Conservation (phyloP, 1,140 invertebrate genomes). For the Zaprionus lachaisei region DNA sequence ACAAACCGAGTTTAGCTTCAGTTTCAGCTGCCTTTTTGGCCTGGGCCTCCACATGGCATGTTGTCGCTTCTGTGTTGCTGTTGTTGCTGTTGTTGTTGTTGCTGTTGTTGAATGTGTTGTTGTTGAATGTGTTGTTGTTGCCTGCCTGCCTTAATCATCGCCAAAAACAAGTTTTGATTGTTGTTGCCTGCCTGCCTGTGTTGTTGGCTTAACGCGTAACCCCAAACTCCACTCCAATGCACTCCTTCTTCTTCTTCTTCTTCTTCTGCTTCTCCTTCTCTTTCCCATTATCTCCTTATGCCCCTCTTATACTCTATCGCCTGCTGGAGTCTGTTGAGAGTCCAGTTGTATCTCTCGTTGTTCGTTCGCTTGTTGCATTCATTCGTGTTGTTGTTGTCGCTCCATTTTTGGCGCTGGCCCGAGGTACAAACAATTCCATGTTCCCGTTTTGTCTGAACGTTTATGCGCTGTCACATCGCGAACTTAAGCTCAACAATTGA, state of each 20-base stretch:
- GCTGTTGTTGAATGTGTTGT: not conserved
- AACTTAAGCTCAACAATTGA: conserved; percentile 19
- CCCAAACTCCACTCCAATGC: conserved; percentile 46
- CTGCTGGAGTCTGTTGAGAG: conserved; percentile 7
- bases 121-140: not conserved
- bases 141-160: conserved; percentile 48
- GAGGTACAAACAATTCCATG: conserved; percentile 37
- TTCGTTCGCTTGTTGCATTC: conserved; percentile 45
- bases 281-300: no score
- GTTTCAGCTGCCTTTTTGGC: conserved; percentile 31
- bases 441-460: conserved; percentile 27
- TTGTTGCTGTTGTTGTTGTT: not conserved
- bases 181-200: conserved; percentile 21
- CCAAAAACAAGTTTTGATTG: conserved; percentile 56
- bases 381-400: conserved; percentile 30
- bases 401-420: conserved; percentile 55
- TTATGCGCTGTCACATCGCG: conserved; percentile 25
- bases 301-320: not conserved
- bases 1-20: conserved; percentile 26
- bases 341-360: conserved; percentile 40
- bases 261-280: not conserved
- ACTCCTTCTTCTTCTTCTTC: conserved; percentile 8
- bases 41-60: conserved; percentile 12
- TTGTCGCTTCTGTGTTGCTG: not conserved
- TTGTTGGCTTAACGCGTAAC: conserved; percentile 50